phyloP scores from a whole-genome alignment of 2,888 invertebrate genomes.

The Cataglyphis albicans region DNA sequence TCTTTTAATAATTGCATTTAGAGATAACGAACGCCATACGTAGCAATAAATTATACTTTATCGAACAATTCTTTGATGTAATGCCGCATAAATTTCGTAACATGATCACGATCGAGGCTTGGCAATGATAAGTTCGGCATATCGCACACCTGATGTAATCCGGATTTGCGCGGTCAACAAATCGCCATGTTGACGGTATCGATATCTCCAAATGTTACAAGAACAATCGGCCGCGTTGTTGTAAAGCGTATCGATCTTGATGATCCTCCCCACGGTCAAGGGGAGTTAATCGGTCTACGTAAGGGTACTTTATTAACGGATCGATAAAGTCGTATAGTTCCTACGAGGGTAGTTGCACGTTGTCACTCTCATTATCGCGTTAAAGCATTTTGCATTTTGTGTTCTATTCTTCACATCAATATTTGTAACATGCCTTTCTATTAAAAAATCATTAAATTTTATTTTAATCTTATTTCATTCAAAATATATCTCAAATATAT shows the following conservation, averaged over 20 bases:
- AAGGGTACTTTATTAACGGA: conserved; percentile 18
- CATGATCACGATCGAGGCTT: background rate
- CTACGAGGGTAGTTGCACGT: background rate
- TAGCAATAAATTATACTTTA: background rate
- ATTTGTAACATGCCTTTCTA: background rate
- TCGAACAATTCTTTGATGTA: background rate
- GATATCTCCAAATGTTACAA: background rate
- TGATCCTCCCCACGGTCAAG: conserved; percentile 26
- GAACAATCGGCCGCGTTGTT: background rate
- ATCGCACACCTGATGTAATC: conserved; percentile 11
- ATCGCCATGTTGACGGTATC: background rate
- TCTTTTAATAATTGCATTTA: background rate
- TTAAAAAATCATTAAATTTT: background rate
- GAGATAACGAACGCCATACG: background rate
- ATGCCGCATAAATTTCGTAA: background rate
- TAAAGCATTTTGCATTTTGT: background rate
- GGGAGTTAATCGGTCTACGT: conserved; percentile 22
- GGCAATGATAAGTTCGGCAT: conserved; percentile 1
- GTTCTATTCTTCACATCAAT: background rate
- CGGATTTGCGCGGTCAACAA: conserved; percentile 13
- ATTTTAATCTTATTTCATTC: background rate
- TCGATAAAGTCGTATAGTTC: conserved; percentile 31
- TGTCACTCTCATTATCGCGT: conserved; percentile 3
- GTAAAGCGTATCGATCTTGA: conserved; percentile 24
- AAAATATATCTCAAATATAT: background rate